These are phyloP conservation scores for Hapalemur alaotrensis DNA, from an alignment of 2,797 vertebrate genomes.

Conservation along the genomic window DNA sequence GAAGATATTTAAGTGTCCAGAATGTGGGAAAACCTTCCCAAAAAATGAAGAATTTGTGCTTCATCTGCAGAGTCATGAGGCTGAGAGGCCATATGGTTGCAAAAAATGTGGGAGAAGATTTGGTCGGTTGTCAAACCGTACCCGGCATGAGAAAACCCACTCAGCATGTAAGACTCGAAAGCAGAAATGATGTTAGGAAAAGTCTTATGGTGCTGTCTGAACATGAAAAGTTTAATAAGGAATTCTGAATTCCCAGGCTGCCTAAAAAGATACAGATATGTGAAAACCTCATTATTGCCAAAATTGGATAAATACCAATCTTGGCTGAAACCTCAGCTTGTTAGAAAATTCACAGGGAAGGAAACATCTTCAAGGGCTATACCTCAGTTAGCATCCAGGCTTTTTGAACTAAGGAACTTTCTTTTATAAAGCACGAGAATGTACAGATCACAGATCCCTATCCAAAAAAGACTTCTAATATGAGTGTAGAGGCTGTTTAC, in stretches of 20 bases:
- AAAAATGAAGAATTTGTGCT: constrained; percentile 63
- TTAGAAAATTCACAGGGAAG: constrained; percentile 41
- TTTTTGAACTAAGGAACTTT: constrained; percentile 22
- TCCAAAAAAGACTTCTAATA: constrained; percentile 1
- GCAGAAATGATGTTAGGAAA: constrained; percentile 8
- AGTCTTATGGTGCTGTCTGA: neutral
- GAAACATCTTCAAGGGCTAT: constrained; percentile 50
- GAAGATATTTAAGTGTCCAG: constrained; percentile 68
- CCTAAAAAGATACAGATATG: neutral
- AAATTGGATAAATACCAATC: constrained; percentile 25
- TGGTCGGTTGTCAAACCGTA: constrained; percentile 64
- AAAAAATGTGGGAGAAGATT: constrained; percentile 71
- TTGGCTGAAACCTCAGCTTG: constrained; percentile 59
- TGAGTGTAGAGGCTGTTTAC: neutral
- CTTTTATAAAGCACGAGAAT: neutral
- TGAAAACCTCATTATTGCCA: constrained; percentile 47
- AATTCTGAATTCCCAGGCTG: constrained; percentile 1
- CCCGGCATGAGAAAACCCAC: constrained; percentile 65
- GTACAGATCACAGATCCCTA: neutral
- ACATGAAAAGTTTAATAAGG: constrained; percentile 16
- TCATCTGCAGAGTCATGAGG: constrained; percentile 63
- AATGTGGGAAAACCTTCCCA: constrained; percentile 73
- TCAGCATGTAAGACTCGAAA: constrained; percentile 39
- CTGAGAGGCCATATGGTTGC: constrained; percentile 61
- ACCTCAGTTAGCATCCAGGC: constrained; percentile 51